These are phyloP conservation scores for Tricholaema leucomelas DNA, from an alignment of 2,113 vertebrate species.

Conservation along the genomic window DNA sequence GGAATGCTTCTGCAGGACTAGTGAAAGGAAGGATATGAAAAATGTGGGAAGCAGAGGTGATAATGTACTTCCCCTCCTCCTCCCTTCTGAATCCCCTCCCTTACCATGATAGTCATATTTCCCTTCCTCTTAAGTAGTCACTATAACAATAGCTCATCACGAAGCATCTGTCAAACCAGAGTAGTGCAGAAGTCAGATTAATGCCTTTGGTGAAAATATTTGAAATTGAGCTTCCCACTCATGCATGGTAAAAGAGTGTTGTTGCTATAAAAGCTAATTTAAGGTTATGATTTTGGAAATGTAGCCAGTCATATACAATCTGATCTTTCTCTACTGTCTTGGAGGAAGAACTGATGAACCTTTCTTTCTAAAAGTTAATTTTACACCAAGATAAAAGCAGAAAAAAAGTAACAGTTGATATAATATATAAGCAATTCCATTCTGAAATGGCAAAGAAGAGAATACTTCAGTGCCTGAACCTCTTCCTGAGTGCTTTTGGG, in stretches of 20 bases:
- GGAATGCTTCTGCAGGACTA: neutral
- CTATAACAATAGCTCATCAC: neutral
- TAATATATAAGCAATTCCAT: neutral
- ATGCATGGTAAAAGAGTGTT: neutral
- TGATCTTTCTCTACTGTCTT: neutral
- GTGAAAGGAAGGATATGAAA: neutral
- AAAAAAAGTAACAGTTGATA: neutral
- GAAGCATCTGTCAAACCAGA: neutral
- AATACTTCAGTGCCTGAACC: neutral
- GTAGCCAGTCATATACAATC: neutral
- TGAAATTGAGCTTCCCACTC: neutral
- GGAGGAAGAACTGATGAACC: neutral
- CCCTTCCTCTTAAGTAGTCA: neutral
- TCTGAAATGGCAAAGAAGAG: neutral
- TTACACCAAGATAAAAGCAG: neutral
- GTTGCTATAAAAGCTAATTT: neutral
- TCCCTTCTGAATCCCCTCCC: neutral
- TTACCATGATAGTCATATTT: neutral
- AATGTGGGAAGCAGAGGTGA: neutral
- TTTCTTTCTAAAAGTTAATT: neutral
- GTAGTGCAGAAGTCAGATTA: neutral
- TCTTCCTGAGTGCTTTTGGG: neutral
- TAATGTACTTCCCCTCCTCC: neutral
- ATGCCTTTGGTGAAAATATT: neutral
- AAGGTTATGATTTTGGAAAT: neutral